Conservation (phyloP, 2,797 vertebrate species). For the Anguilla pacifica region DNA sequence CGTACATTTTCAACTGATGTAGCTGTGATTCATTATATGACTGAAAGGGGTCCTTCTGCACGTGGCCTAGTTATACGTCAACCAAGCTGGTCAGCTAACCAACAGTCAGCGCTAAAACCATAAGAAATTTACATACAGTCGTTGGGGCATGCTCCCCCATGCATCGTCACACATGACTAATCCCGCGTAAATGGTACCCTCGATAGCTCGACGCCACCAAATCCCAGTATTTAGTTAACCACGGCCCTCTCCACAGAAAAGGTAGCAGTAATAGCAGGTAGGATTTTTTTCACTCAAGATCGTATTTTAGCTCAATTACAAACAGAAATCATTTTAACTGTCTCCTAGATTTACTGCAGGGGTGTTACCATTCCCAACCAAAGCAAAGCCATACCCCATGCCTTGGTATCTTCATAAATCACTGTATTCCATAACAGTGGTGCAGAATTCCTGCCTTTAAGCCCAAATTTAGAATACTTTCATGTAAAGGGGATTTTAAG, state of each 20-base stretch:
- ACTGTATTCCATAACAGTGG: background rate
- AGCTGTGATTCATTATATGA: background rate
- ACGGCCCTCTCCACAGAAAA: background rate
- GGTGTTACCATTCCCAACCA: background rate
- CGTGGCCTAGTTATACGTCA: background rate
- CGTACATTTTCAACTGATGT: background rate
- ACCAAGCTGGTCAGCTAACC: background rate
- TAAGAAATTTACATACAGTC: background rate
- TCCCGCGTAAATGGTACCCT: background rate
- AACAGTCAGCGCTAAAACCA: background rate
- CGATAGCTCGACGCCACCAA: background rate
- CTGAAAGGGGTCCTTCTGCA: background rate
- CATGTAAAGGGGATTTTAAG: background rate
- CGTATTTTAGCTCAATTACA: slow-evolving; percentile 5
- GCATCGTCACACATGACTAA: background rate
- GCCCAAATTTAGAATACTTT: background rate
- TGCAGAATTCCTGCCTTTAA: background rate
- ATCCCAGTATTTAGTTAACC: background rate
- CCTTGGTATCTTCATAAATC: background rate
- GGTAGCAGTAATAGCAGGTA: background rate
- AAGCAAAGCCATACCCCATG: background rate
- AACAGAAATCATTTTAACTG: background rate
- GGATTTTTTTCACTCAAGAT: background rate
- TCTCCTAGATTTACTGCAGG: background rate
- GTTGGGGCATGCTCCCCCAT: background rate